Evolutionary conservation across 2,797 vertebrate genomes (phyloP), one percentile per base, ranked within the genome.

Genomic region (Notolepis coatsorum): DNA sequence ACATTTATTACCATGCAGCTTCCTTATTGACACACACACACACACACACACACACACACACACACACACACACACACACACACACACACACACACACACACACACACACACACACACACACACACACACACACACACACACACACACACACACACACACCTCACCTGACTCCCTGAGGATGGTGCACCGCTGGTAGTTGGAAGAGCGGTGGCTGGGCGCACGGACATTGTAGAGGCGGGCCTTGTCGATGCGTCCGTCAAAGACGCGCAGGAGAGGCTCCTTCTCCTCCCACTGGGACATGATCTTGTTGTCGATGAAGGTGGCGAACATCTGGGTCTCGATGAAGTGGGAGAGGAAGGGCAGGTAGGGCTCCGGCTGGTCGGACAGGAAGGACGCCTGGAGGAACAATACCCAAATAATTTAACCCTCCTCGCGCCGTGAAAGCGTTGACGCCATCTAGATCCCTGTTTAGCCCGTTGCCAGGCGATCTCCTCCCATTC

Each of bases 301-400:
- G 74, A 98, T 98, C 84, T 98, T 98, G 86, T 97, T 95, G 84
- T 98, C 96, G 49, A 98, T 94, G 82, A 98, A 98, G 31, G 96
- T 96, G 81, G 96, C 96, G 64, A 98, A 98, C 96, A 98, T 98
- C 91, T 98, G 96, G 3, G 96, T 98, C 91, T 98, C 96, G 1
- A 98, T 97, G 88, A 98, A 98, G 84, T 95, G 96, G 2, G 96
- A 98, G 68, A 98, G 95, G 84, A 98, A 98, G 58, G 96, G 96
- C 56, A 98, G 93, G 84, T 95, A 94, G 47, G 95, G 96, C 85
- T 97, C 96, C 0, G 96, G 95, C 79, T 98, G 96, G 84, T 98
- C 96, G 0, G 95, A 98, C 68, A 98, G 92, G 81, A 97, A 98
- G 5, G 96, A 98, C 53, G 96, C 95, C 96, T 98, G 77, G 28